Base-by-base conservation (phyloP, 2,888 invertebrate genomes). In the Chrysomela aeneicollis region DNA sequence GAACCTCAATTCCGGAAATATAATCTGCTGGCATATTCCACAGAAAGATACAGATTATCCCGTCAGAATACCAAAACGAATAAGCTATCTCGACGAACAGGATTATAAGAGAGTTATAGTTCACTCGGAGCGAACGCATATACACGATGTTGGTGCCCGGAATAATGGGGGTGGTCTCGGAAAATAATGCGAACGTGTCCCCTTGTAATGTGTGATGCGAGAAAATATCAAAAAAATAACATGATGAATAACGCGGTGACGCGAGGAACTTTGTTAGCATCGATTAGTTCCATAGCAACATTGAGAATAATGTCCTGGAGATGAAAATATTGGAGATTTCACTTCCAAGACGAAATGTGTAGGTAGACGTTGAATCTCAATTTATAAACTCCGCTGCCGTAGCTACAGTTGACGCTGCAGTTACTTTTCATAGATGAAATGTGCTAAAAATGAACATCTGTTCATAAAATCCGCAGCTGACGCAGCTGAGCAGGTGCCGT, bases 51-150 rank as follows among this genome's bases (percentile, higher is more conserved):
- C 42, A 61, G 64, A 64, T 64, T 64, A 64, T 58, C 64, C 57
- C 61, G 64, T 64, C 64, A 64, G 47, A 46, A 61, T 47, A 57
- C 61, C 52, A 57, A 64, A 64, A 64, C 64, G 61, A 64, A 64
- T 61, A 64, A 46, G 64, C 64, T 52, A 50, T 61, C 61, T 18
- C 47, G 47, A 50, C 52, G 64, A 58, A 53, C 52, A 51, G 55
- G 64, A 61, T 64, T 57, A 61, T 60, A 58, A 61, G 64, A 64
- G 64, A 61, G 46, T 57, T 57, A 57, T 57, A 64, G 64, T 61
- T 61, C 57, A 61, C 58, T 61, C 49, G 57, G 57, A 50, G 61
- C 55, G 58, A 57, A 37, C 55, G 61, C 57, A 64, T 61, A 55
- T 47, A 53, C 51, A 60, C 15, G 42, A 42, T 42, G 42, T 42